Base-by-base conservation (phyloP, 2,888 invertebrate species). In the Yponomeuta malinellus region DNA sequence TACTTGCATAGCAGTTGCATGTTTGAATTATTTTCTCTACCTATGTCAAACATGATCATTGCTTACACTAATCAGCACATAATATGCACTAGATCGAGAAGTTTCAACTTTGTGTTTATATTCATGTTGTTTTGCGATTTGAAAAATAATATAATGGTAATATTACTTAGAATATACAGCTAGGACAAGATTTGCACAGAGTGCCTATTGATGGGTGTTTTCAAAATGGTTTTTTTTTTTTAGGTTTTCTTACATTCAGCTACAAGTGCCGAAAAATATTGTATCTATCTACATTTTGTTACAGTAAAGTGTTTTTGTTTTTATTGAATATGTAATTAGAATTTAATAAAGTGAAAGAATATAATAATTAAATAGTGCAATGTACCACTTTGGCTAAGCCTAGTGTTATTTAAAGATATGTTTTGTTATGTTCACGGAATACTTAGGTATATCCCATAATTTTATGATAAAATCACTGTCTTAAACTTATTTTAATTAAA, bases 341-440 rank as follows among this genome's bases (percentile, higher is more conserved):
- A 43, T 43, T 43, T 43, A 59, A 15, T 15, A 59, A 59, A 59
- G 10, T 59, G 52, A 59, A 59, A 15, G 52, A 59, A 59, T 59
- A 59, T 59, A 59, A 59, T 67, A 43, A 67, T 67, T 67, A 12
- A n/a, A 37, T 59, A 85, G 90, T 91, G 90, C 90, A 91, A 91
- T 90, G 84, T 86, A 83, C 79, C 78, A 82, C 64, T 70, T 84
- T 87, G 90, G 90, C 90, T 78, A 85, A 89, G 90, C 90, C 90
- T 82, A 83, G 77, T 83, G 82, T 85, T 87, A 83, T 82, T 77
- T 78, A 83, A 79, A 75, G 81, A 23, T 23, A 78, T 81, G 85
- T 85, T 81, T 84, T 86, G 82, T 83, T 70, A 43, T n/a, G 4
- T 70, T 70, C 37, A 69, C 59, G 12, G 68, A 37, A 69, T 59